Base-by-base conservation (phyloP, 2,113 vertebrate species). In the Aldabrachelys gigantea region DNA sequence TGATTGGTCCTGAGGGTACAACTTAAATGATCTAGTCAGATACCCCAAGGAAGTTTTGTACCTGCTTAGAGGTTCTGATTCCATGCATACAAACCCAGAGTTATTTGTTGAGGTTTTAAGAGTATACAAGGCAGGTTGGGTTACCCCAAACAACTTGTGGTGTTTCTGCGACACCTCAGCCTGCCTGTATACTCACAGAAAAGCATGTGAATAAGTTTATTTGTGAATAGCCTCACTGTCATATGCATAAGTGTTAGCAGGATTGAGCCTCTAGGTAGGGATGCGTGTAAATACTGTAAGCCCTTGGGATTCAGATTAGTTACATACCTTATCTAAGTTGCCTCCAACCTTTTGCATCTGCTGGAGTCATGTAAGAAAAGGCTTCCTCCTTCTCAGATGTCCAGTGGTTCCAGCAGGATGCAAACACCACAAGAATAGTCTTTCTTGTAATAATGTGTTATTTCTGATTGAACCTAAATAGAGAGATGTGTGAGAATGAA, bases 301-400 rank as follows among this genome's bases (percentile, higher is more conserved):
- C 21, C 56, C 6, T 8, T 1, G 1, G 17, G 69, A 2, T 25
- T 49, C 27, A 19, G 22, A 56, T 41, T 2, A 1, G 38, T 4
- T 29, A 12, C n/a, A 21, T 38, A 19, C 24, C 16, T 21, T 25
- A 2, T 44, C 12, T 14, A 3, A 8, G 1, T 10, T 14, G 35
- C 75, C 16, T 72, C 47, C 90, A 80, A 57, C 13, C 1, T 1
- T 17, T 19, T 35, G 10, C 2, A 29, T 47, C 38, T 78, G 75
- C 72, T 29, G n/a, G 52, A 59, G 3, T 38, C 50, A 21, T 0
- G 1, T 5, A 14, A 41, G 49, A 35, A 84, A 76, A 27, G 0
- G 12, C 24, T 16, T 31, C 41, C 41, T 47, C 41, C 47, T 72
- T 38, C 35, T 2, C 47, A 41, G 38, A 22, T 5, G 1, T 41